Conservation (phyloP, 2,888 invertebrate species). For the Dichetophora obliterata region DNA sequence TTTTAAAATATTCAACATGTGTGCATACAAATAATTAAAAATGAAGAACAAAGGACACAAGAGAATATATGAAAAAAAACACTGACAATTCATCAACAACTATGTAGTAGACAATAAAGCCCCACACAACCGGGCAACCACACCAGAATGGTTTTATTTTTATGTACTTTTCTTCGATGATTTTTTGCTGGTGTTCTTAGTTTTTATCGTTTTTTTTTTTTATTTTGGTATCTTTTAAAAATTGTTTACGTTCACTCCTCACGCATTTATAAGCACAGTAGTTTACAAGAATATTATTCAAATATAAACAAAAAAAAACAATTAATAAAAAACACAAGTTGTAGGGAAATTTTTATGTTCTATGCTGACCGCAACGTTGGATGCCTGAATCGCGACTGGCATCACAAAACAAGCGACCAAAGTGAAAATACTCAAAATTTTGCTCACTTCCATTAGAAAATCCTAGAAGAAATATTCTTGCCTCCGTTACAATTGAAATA, state of each 20-base stretch:
- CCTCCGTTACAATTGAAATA: neutral
- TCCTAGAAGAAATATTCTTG: constrained; percentile 1
- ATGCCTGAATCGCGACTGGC: constrained; percentile 41
- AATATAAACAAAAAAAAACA: neutral
- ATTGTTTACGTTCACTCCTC: constrained; percentile 24
- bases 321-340: neutral
- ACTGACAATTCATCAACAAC: too few relatives aligned
- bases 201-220: too few relatives aligned
- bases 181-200: neutral
- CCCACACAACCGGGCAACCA: too few relatives aligned
- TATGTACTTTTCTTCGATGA: neutral
- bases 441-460: neutral
- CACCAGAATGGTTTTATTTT: too few relatives aligned
- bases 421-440: neutral
- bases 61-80: too few relatives aligned
- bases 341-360: neutral
- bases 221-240: neutral
- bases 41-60: too few relatives aligned
- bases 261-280: constrained; percentile 1
- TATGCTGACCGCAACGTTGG: neutral
- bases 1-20: too few relatives aligned
- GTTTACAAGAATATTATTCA: neutral
- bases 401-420: constrained; percentile 28
- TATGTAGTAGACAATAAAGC: too few relatives aligned
- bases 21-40: too few relatives aligned